phyloP scores from a whole-genome alignment of 2,113 vertebrate genomes.

The Meleagris gallopavo region DNA sequence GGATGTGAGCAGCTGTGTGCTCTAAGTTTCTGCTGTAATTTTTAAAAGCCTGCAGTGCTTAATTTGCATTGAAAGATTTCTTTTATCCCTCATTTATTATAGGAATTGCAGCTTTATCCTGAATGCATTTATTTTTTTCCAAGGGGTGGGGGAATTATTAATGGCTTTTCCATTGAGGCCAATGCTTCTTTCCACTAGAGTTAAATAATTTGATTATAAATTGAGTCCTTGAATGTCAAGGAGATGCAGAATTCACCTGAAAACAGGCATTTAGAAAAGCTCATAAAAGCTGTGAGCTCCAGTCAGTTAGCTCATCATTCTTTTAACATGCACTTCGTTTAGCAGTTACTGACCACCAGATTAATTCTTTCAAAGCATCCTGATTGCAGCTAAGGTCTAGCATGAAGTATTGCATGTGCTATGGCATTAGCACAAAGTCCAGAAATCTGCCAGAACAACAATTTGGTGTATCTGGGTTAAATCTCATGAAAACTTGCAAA shows the following conservation, averaged over 20 bases:
- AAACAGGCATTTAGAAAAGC: conserved; percentile 62
- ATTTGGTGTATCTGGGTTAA: not conserved
- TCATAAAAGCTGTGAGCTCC: conserved; percentile 35
- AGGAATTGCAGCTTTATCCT: not conserved
- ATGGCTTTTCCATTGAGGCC: conserved; percentile 30
- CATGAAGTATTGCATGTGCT: not conserved
- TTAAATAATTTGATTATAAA: conserved; percentile 75
- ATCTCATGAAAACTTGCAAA: not conserved
- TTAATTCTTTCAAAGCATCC: conserved; percentile 31
- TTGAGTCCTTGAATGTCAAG: conserved; percentile 70
- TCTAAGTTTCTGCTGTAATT: not conserved
- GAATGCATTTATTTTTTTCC: not conserved
- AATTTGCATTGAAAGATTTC: not conserved
- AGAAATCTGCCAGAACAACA: not conserved
- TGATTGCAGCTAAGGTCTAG: not conserved
- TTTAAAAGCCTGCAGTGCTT: conserved; percentile 5
- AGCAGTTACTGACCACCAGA: not conserved
- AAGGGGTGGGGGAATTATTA: not conserved
- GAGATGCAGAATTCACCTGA: conserved; percentile 69
- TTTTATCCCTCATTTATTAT: conserved; percentile 29
- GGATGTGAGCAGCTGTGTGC: not conserved
- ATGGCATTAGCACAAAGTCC: not conserved
- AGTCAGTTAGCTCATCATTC: conserved; percentile 36
- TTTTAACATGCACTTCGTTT: conserved; percentile 13
- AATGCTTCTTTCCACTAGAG: conserved; percentile 53